Evolutionary conservation across 2,888 invertebrate genomes (phyloP), one percentile per base, ranked within the genome.

Genomic region (Synergus itoensis): DNA sequence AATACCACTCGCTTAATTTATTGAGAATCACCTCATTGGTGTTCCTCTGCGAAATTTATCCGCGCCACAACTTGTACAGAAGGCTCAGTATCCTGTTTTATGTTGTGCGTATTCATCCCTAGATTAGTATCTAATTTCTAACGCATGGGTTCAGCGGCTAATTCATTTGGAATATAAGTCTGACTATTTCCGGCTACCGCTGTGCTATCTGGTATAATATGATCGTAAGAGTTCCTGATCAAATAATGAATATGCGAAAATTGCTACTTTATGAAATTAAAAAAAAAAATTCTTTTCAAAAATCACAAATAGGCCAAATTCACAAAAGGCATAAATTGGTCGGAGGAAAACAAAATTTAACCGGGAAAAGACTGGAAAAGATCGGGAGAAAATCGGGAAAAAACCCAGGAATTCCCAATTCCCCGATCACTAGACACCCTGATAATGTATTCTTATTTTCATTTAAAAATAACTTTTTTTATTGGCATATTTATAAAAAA

Each of bases 1-100:
- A 73, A 73, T 73, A 73, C 73, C 53, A 53, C 53, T 73, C n/a
- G 73, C 36, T 53, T 73, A 73, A 73, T 73, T 73, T 73, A 73
- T 73, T 73, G 36, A 73, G 73, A 73, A 36, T 73, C 73, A 48
- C 53, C 53, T 53, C 73, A 73, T 73, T 73, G 73, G 53, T 73
- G 73, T 73, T 73, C 73, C 53, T 53, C 16, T 73, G 48, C 12
- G 16, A 67, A 69, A 69, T 60, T 12, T 60, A 60, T 60, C 60
- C 60, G 60, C 16, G 53, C 53, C n/a, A n/a, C n/a, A n/a, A 53
- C 16, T 53, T n/a, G 53, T n/a, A n/a, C 12, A 45, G 45, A 14
- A 41, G 14, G n/a, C 48, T 48, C 16, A n/a, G n/a, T 16, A 48
- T 48, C 48, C 48, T 21, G n/a, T 60, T 60, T 21, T 21, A 18